phyloP scores from a whole-genome alignment of 1,140 invertebrate genomes.

The Temnothorax longispinosus region DNA sequence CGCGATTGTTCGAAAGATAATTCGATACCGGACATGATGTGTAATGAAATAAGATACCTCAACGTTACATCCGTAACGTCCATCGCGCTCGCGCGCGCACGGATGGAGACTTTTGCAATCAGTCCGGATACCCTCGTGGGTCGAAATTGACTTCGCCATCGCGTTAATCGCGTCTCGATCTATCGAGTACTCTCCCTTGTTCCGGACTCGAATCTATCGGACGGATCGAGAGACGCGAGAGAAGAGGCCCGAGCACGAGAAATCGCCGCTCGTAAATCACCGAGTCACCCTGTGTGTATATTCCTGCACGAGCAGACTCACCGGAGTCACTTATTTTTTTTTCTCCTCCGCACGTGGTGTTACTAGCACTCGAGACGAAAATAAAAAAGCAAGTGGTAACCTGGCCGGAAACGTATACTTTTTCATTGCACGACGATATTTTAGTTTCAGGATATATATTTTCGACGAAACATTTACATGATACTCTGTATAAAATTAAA shows the following conservation, averaged over 20 bases:
- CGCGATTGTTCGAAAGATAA: conserved; percentile 51
- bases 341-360: conserved; percentile 20
- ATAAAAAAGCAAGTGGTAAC: neutral
- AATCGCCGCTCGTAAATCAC: conserved; percentile 71
- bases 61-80: conserved; percentile 28
- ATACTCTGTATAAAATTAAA: neutral
- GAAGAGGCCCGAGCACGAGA: conserved; percentile 60
- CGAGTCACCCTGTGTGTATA: conserved; percentile 65
- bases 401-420: conserved; percentile 18
- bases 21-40: conserved; percentile 40
- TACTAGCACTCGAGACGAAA: conserved; percentile 30
- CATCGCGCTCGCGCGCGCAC: neutral
- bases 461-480: neutral
- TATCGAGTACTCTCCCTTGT: conserved; percentile 51
- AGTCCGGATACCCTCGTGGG: conserved; percentile 40
- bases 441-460: neutral
- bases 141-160: conserved; percentile 56
- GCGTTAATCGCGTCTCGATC: conserved; percentile 64
- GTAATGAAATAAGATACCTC: conserved; percentile 46
- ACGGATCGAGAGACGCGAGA: conserved; percentile 64
- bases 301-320: conserved; percentile 51
- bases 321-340: conserved; percentile 36
- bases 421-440: conserved; percentile 1
- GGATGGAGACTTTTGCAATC: conserved; percentile 31
- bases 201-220: conserved; percentile 66